Evolutionary conservation across 2,888 invertebrate genomes (phyloP).

Genomic region (Drosophila birchii): DNA sequence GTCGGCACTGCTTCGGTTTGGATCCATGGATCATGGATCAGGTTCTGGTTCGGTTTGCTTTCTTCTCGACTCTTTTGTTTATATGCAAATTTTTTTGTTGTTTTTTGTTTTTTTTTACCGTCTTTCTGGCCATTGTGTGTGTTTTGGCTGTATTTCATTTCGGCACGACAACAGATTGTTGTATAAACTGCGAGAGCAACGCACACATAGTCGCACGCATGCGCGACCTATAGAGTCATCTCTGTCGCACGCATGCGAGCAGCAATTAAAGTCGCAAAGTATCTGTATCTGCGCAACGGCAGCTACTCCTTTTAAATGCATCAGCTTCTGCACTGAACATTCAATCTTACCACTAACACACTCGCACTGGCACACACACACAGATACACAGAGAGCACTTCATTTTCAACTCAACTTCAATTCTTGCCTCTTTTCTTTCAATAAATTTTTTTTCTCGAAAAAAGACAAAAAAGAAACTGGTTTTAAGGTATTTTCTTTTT

Average conservation of each 20-base stretch:
- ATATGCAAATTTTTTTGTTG: constrained; percentile 72
- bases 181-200: constrained; percentile 41
- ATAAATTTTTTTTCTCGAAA: constrained; percentile 67
- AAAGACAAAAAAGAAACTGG: constrained; percentile 72
- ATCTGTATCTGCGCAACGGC: constrained; percentile 71
- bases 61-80: constrained; percentile 66
- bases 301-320: constrained; percentile 78
- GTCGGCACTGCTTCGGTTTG: constrained; percentile 14
- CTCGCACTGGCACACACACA: constrained; percentile 27
- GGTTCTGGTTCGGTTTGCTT: constrained; percentile 44
- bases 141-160: constrained; percentile 63
- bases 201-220: constrained; percentile 23
- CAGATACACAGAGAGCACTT: constrained; percentile 52
- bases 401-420: constrained; percentile 74
- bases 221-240: constrained; percentile 55
- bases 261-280: constrained; percentile 72
- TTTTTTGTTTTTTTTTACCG: constrained; percentile 56
- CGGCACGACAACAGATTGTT: constrained; percentile 56
- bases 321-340: constrained; percentile 73
- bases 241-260: constrained; percentile 61
- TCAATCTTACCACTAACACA: constrained; percentile 67
- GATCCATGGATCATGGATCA: constrained; percentile 42
- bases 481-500: constrained; percentile 82
- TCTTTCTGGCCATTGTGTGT: constrained; percentile 39
- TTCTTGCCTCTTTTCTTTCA: constrained; percentile 67